Base-by-base conservation (phyloP, 2,797 vertebrate species). In the Gobio occitaniae region DNA sequence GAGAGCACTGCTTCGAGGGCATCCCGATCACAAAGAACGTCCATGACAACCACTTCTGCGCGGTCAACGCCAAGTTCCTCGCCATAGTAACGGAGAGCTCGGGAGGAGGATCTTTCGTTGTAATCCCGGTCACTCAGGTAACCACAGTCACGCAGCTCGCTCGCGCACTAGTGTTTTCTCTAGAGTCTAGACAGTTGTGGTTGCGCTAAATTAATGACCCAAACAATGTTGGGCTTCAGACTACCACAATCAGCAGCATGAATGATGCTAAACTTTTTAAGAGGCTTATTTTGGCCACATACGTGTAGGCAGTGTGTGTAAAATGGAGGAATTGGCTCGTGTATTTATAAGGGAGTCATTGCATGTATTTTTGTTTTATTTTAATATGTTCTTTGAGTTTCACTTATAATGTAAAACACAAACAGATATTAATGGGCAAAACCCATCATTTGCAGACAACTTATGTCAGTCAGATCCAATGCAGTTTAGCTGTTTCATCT, bases 11-110 rank as follows among this genome's bases (percentile, higher is more conserved):
- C 96, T 99, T 96, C 29, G 98, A 99, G 0, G 97, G 98, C 0
- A 92, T 99, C 78, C 97, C 98, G 86, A 98, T 99, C 94, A 99
- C 98, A 93, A 99, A 98, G 95, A 99, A 99, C 0, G 98, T 99
- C 86, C 97, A 99, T 3, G 98, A 99, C 94, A 99, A 98, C 95
- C 97, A 99, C 89, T 99, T 99, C 94, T 99, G 98, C 0, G 96
- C 98, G 0, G 97, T 99, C 94, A 99, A 99, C 15, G 92, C 96
- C 88, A 97, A 96, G 78, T 99, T 96, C 93, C 88, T 99, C 44
- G 98, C 97, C 59, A 97, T 99, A 3, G 98, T 99, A 89, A 99
- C 98, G 0, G 98, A 99, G 94, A 97, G 97, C 0, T 92, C 98
- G 0, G 98, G 98, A 0, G 98, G 98, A 0, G 98, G 98, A 65